These are phyloP conservation scores for Fopius arisanus DNA, from an alignment of 1,140 invertebrate genomes.

Conservation along the genomic window DNA sequence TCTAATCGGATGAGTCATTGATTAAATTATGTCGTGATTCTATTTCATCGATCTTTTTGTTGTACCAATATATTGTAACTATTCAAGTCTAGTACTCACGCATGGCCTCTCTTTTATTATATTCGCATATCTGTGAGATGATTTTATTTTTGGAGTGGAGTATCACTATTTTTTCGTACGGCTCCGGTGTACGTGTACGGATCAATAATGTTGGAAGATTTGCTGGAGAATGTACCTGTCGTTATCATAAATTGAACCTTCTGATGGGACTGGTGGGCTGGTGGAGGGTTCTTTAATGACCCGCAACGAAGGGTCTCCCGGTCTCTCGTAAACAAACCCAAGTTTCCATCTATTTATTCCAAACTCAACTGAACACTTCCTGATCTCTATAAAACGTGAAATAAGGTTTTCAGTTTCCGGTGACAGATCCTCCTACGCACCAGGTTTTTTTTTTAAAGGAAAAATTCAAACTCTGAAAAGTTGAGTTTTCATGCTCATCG, in stretches of 20 bases:
- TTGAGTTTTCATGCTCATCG: too few relatives aligned
- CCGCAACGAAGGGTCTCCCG: not conserved
- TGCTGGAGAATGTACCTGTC: not conserved
- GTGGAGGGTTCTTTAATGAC: conserved; percentile 10
- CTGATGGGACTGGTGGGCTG: not conserved
- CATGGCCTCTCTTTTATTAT: too few relatives aligned
- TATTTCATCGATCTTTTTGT: too few relatives aligned
- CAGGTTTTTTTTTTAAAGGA: not conserved
- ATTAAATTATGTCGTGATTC: not conserved
- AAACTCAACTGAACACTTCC: conserved; percentile 16
- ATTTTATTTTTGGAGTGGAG: too few relatives aligned
- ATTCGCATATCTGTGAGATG: too few relatives aligned
- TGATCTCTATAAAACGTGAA: conserved; percentile 29
- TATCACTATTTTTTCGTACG: too few relatives aligned
- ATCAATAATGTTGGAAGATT: not conserved
- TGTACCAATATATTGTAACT: too few relatives aligned
- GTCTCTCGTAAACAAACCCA: conserved; percentile 29
- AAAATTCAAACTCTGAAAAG: not conserved
- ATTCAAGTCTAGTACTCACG: too few relatives aligned
- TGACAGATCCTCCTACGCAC: conserved; percentile 35
- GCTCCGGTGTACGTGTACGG: too few relatives aligned
- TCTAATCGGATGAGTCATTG: not conserved
- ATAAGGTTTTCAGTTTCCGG: conserved; percentile 36
- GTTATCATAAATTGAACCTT: not conserved
- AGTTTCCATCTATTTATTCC: conserved; percentile 35